Base-by-base conservation (phyloP, 2,888 invertebrate species). In the Leptopilina syphax region DNA sequence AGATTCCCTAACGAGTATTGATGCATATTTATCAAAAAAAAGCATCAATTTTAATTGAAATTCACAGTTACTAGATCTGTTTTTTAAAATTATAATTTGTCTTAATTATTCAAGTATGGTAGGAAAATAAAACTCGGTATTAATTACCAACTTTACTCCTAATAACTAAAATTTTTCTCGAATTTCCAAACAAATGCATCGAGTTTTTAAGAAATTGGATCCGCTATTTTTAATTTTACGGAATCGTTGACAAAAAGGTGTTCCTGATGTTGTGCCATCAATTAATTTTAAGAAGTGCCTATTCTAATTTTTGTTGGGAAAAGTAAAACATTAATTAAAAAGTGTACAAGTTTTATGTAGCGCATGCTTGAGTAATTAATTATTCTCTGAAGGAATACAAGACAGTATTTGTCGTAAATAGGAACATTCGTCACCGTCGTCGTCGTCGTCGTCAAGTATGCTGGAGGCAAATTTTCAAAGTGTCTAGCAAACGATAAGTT, bases 401-500 rank as follows among this genome's bases (percentile, higher is more conserved):
- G 24, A 63, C n/a, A 63, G 24, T 18, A 18, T 63, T 63, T 27
- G n/a, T 41, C n/a, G 44, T n/a, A 41, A 13, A 66, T 41, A 34
- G n/a, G 50, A 50, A 5, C 13, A 34, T 54, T 50, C 54, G 47
- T 70, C 47, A 34, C 34, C 34, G 34, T 2, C 34, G 34, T 34
- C 1, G 27, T 27, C 34, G 34, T 34, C 34, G 27, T 54, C 10
- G 12, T 34, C 66, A 67, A 66, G 44, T 44, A n/a, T 44, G 34
- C 50, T 50, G 9, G 1, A 12, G 24, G 65, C 6, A 65, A 34
- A 67, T n/a, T 66, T 9, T 66, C 66, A 41, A 9, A 67, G 66
- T 44, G 41, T 41, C 65, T 27, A 27, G 41, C 12, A 67, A 67
- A 66, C 66, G 34, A 67, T n/a, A 66, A n/a, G 66, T 66, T 66